Percentiles rank a stretch among this genome's conserved stretches.
These are phyloP conservation scores for Disparrhopalites patrizii DNA, from an alignment of 2,888 invertebrate genomes.

Conservation along the genomic window DNA sequence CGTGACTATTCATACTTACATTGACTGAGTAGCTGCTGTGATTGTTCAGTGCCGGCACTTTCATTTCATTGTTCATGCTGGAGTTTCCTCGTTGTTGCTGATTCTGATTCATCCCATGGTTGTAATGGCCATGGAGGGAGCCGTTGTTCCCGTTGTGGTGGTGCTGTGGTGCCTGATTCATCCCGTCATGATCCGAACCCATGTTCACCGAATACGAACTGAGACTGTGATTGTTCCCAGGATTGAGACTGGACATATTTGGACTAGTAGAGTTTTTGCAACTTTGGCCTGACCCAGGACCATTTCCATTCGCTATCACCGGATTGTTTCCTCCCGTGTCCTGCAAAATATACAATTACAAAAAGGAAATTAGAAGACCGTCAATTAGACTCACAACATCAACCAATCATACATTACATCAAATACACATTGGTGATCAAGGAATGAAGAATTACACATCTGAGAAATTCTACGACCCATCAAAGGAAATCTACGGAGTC, in stretches of 20 bases:
- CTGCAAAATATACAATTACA: conserved; percentile 8
- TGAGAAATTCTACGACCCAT: too few relatives aligned
- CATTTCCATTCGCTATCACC: conserved; percentile 15
- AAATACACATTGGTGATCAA: too few relatives aligned
- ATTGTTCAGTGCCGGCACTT: background rate
- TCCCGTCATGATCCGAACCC: conserved; percentile 17
- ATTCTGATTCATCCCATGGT: conserved; percentile 13
- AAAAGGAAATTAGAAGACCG: too few relatives aligned
- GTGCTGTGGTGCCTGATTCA: conserved; percentile 9
- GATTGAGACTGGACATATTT: conserved; percentile 25
- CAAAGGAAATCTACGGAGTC: too few relatives aligned
- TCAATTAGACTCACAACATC: too few relatives aligned
- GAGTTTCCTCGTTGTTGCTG: background rate
- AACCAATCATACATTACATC: too few relatives aligned
- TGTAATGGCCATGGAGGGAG: conserved; percentile 25
- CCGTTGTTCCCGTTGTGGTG: conserved; percentile 14
- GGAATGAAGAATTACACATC: too few relatives aligned
- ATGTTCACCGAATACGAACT: conserved; percentile 26
- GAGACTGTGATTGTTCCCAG: conserved; percentile 26
- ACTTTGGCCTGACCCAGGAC: conserved; percentile 8
- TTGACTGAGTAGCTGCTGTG: conserved; percentile 19
- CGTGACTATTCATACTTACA: conserved; percentile 22
- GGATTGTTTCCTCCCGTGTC: conserved; percentile 20
- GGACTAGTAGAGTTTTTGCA: conserved; percentile 24
- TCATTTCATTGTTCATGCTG: background rate